Percentiles rank a stretch among this genome's conserved stretches.
Conservation (phyloP, 2,113 vertebrate species). For the Oncorhynchus masou region DNA sequence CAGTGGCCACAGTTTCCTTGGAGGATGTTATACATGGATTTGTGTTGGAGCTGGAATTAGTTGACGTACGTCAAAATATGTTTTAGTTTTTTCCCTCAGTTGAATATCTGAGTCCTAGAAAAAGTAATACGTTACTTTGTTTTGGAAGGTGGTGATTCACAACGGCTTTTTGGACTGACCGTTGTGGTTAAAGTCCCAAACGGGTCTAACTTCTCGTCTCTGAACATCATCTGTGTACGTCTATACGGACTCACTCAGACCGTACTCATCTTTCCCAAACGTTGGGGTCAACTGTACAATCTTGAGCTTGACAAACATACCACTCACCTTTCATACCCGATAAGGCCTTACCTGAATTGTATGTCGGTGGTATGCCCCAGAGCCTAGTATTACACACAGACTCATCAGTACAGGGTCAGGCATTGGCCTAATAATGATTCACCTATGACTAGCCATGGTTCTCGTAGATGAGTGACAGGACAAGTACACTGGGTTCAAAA, state of each 20-base stretch:
- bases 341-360: conserved; percentile 47
- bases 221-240: conserved; percentile 31
- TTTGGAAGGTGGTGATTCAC: conserved; percentile 25
- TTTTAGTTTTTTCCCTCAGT: too few species aligned
- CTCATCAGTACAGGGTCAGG: conserved; percentile 33
- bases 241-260: background rate
- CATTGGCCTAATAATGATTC: conserved; percentile 38
- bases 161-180: conserved; percentile 37
- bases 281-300: conserved; percentile 54
- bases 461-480: conserved; percentile 31
- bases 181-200: conserved; percentile 31
- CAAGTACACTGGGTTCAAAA: conserved; percentile 11
- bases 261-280: conserved; percentile 49
- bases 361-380: conserved; percentile 57
- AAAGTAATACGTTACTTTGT: conserved; percentile 39
- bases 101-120: too few species aligned
- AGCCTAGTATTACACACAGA: conserved; percentile 34
- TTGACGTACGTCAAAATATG: conserved; percentile 13
- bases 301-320: conserved; percentile 54
- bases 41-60: conserved; percentile 25
- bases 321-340: conserved; percentile 56
- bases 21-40: conserved; percentile 52
- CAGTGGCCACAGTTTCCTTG: conserved; percentile 30
- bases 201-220: conserved; percentile 43
- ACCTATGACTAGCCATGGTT: conserved; percentile 26